These are phyloP conservation scores for Mesorhabditis spiculigera DNA, from an alignment of 2,888 invertebrate species.

Conservation along the genomic window DNA sequence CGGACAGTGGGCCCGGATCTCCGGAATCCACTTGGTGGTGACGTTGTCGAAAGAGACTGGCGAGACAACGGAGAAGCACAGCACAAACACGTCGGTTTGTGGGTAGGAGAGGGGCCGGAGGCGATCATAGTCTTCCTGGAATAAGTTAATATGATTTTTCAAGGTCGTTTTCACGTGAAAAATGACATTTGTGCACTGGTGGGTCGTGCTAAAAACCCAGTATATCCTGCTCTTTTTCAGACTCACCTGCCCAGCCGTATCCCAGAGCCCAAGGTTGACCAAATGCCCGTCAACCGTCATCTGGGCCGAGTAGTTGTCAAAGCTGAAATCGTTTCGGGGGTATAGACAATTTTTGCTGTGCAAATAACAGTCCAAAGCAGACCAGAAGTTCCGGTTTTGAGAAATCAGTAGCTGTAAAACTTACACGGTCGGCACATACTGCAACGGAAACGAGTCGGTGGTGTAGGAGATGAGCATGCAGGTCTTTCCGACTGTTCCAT, in stretches of 20 bases:
- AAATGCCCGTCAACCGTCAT: slow-evolving; percentile 97
- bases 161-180: too few relatives aligned
- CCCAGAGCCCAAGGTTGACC: slow-evolving; percentile 93
- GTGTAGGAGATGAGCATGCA: slow-evolving; percentile 69
- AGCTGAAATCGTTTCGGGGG: slow-evolving; percentile 68
- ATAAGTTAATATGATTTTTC: background rate
- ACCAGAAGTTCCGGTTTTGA: background rate
- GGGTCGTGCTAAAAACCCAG: too few relatives aligned
- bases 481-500: slow-evolving; percentile 68
- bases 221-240: too few relatives aligned
- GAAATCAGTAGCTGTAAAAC: slow-evolving; percentile 47
- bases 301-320: slow-evolving; percentile 97
- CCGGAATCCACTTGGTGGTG: slow-evolving; percentile 98
- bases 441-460: slow-evolving; percentile 67
- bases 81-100: slow-evolving; percentile 96
- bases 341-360: background rate
- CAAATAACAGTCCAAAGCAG: background rate
- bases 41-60: slow-evolving; percentile 99
- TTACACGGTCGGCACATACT: slow-evolving; percentile 68
- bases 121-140: slow-evolving; percentile 73
- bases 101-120: slow-evolving; percentile 92
- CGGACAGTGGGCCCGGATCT: slow-evolving; percentile 99
- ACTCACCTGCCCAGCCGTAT: slow-evolving; percentile 85
- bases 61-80: slow-evolving; percentile 98
- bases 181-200: too few relatives aligned